Conservation (phyloP, 2,888 invertebrate genomes). For the Tenodera sinensis region DNA sequence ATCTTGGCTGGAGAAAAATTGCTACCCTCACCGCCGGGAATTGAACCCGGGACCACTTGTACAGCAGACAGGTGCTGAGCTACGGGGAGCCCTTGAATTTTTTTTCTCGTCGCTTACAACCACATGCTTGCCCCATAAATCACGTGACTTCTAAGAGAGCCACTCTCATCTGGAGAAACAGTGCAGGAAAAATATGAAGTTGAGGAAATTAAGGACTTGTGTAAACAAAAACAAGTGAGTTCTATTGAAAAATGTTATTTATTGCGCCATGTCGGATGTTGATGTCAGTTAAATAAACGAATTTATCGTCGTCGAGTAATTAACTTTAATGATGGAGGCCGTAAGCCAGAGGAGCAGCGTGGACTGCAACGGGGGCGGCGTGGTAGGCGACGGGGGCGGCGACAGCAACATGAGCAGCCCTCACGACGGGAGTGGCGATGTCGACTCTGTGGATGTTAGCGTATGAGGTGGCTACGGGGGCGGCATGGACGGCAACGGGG, state of each 20-base stretch:
- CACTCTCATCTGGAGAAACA: too few species aligned
- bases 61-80: too few species aligned
- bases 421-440: conserved; percentile 25
- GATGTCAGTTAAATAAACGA: background rate
- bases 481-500: conserved; percentile 15
- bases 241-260: background rate
- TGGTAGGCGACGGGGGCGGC: conserved; percentile 57
- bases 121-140: too few species aligned
- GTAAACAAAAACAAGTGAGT: background rate
- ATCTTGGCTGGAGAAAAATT: too few species aligned
- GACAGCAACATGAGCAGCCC: conserved; percentile 39
- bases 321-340: conserved; percentile 23
- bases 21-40: too few species aligned
- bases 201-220: background rate
- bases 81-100: too few species aligned
- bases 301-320: conserved; percentile 31
- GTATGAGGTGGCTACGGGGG: conserved; percentile 39
- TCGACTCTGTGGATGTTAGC: conserved; percentile 39
- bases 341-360: conserved; percentile 41
- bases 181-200: too few species aligned
- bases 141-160: too few species aligned
- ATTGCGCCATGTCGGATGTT: background rate
- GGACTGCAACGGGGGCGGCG: conserved; percentile 51
- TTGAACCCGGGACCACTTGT: too few species aligned
- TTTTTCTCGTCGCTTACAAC: too few species aligned